Conservation (phyloP, 1,140 invertebrate species). For the Latrodectus geometricus region DNA sequence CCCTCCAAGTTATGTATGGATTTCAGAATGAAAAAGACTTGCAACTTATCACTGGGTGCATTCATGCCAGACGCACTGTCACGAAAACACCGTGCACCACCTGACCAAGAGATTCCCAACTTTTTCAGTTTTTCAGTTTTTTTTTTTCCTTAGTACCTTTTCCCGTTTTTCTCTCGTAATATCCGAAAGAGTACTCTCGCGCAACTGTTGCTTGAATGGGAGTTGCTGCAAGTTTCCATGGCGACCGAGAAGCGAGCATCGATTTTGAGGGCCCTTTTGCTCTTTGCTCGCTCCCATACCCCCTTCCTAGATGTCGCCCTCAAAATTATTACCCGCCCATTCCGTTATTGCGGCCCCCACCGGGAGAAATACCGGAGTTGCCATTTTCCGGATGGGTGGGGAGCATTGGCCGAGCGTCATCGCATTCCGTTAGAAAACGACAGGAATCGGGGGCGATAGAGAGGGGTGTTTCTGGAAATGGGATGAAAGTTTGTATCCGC, state of each 20-base stretch:
- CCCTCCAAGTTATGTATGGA: neutral
- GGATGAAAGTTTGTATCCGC: neutral
- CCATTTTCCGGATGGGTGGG: conserved; percentile 51
- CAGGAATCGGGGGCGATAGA: neutral
- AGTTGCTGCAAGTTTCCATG: neutral
- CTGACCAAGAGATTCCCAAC: conserved; percentile 4
- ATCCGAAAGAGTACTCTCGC: conserved; percentile 22
- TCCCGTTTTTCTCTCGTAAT: conserved; percentile 9
- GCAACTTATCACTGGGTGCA: neutral
- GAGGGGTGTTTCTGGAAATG: neutral
- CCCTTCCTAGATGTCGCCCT: conserved; percentile 36
- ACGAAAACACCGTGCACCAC: conserved; percentile 2
- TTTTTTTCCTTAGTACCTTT: conserved; percentile 2
- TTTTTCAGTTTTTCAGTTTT: neutral
- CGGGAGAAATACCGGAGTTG: conserved; percentile 21
- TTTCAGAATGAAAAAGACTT: neutral
- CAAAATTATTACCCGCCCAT: conserved; percentile 52
- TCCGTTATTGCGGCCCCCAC: conserved; percentile 42
- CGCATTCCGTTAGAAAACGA: neutral
- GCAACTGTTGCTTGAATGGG: conserved; percentile 51
- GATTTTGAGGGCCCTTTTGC: conserved; percentile 53
- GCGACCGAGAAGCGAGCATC: conserved; percentile 37
- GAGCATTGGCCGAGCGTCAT: too few species aligned
- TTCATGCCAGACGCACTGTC: neutral
- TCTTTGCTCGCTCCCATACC: neutral